Conservation (phyloP, 2,797 vertebrate species). For the Lagocephalus sceleratus region DNA sequence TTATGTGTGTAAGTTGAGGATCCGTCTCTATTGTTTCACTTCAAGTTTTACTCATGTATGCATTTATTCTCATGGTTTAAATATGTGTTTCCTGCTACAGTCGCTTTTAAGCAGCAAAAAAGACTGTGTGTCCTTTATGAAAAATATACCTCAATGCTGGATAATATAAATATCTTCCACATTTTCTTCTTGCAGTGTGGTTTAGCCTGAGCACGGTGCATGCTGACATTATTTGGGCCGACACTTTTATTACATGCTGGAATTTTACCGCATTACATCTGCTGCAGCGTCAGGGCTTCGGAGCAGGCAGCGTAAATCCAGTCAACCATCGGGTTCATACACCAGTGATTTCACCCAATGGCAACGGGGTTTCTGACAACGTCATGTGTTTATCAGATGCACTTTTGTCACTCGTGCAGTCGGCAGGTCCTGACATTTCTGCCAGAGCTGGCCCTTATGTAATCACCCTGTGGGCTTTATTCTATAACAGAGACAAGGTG, state of each 20-base stretch:
- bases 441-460: conserved; percentile 15
- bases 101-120: background rate
- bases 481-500: conserved; percentile 27
- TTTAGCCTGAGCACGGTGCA: background rate
- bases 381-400: conserved; percentile 49
- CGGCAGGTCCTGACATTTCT: conserved; percentile 28
- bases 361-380: conserved; percentile 28
- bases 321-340: conserved; percentile 19
- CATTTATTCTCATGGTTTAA: background rate
- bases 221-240: conserved; percentile 3
- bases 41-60: background rate
- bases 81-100: conserved; percentile 1
- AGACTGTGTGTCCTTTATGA: background rate
- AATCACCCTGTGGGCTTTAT: conserved; percentile 31
- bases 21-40: conserved; percentile 16
- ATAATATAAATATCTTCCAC: background rate
- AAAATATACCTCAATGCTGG: conserved; percentile 1
- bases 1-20: background rate
- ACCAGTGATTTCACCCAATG: conserved; percentile 13
- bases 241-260: conserved; percentile 22
- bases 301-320: conserved; percentile 12
- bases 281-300: conserved; percentile 1
- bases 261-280: conserved; percentile 14
- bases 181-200: background rate
- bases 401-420: conserved; percentile 22